Conservation (phyloP, 2,888 invertebrate genomes). For the Melangyna quadrimaculata region DNA sequence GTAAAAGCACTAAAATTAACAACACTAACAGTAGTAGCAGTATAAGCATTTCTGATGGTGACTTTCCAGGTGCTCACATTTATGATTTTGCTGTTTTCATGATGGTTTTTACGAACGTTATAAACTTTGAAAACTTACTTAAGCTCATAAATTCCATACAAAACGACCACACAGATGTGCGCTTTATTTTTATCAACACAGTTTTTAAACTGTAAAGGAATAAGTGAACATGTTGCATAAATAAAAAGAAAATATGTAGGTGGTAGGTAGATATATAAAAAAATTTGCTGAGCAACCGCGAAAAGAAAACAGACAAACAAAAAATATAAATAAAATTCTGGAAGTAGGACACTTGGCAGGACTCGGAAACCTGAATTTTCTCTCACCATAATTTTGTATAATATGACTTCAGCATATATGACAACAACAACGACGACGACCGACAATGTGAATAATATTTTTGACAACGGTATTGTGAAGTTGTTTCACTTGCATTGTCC, state of each 20-base stretch:
- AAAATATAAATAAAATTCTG: background rate
- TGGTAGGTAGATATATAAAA: background rate
- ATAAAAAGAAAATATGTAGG: background rate
- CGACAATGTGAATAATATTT: conserved; percentile 2
- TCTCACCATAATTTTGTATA: background rate
- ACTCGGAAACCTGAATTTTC: conserved; percentile 1
- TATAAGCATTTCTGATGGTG: conserved; percentile 26
- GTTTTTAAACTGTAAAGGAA: conserved; percentile 47
- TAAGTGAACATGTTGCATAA: conserved; percentile 6
- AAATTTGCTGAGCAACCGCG: conserved; percentile 21
- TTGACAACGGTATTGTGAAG: conserved; percentile 40
- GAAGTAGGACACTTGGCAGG: conserved; percentile 45
- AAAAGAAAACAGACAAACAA: background rate
- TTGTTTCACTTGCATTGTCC: conserved; percentile 37
- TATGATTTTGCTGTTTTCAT: conserved; percentile 62
- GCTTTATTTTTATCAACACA: conserved; percentile 67
- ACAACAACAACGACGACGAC: background rate
- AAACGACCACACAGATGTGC: conserved; percentile 69
- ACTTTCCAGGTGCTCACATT: conserved; percentile 61
- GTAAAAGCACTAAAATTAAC: conserved; percentile 33
- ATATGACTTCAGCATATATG: background rate
- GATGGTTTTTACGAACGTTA: conserved; percentile 64
- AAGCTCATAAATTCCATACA: conserved; percentile 61
- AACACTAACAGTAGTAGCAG: background rate
- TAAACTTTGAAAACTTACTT: conserved; percentile 70